These are phyloP conservation scores for Mythimna loreyi DNA, from an alignment of 2,888 invertebrate species.

Conservation along the genomic window DNA sequence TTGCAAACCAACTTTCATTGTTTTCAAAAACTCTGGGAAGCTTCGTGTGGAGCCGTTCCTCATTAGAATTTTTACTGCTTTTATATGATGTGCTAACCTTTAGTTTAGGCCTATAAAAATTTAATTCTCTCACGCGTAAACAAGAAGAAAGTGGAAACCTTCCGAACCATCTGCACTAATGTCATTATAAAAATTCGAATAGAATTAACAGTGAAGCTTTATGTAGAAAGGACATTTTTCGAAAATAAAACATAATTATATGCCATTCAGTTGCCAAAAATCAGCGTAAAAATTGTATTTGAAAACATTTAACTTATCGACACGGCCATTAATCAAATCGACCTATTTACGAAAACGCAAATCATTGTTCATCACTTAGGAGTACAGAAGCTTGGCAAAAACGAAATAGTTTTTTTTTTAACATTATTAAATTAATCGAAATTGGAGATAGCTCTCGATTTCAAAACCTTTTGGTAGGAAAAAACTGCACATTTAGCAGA, in stretches of 20 bases:
- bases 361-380: conserved; percentile 68
- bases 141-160: conserved; percentile 40
- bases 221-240: background rate
- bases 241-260: background rate
- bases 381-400: conserved; percentile 43
- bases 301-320: conserved; percentile 49
- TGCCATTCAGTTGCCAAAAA: conserved; percentile 25
- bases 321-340: conserved; percentile 64
- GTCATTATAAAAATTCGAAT: conserved; percentile 26
- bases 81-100: conserved; percentile 49
- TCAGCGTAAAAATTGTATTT: conserved; percentile 43
- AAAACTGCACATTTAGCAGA: background rate
- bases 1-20: conserved; percentile 24
- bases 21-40: conserved; percentile 70
- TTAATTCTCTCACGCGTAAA: conserved; percentile 45
- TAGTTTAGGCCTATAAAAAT: conserved; percentile 36
- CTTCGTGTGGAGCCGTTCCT: conserved; percentile 58
- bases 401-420: conserved; percentile 21
- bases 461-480: background rate
- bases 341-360: conserved; percentile 65
- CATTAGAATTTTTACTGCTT: conserved; percentile 70
- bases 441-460: background rate
- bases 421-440: conserved; percentile 19
- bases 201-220: conserved; percentile 22
- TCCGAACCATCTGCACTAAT: conserved; percentile 20